Conservation (phyloP, 2,797 vertebrate genomes). For the Sebastolobus altivelis region DNA sequence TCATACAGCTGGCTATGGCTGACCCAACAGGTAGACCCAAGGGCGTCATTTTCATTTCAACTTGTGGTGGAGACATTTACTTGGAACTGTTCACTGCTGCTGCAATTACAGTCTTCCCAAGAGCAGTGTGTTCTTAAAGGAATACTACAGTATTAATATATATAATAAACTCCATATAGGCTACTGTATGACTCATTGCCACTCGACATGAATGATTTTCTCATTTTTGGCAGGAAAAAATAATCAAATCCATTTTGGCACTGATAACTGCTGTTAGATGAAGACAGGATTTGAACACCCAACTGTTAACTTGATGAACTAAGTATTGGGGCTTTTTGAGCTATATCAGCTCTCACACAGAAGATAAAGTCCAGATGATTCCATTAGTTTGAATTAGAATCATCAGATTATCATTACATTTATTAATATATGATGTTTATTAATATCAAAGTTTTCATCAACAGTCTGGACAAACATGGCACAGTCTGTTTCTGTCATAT, state of each 20-base stretch:
- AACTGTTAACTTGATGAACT: not conserved
- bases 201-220: not conserved
- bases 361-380: not conserved
- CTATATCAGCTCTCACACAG: not conserved
- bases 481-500: not conserved
- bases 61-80: constrained; percentile 34
- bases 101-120: constrained; percentile 23
- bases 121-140: not conserved
- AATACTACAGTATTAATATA: constrained; percentile 7
- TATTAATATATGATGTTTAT: not conserved
- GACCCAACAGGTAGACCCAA: constrained; percentile 44
- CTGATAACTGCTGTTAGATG: not conserved
- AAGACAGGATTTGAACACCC: not conserved
- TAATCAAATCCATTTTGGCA: not conserved
- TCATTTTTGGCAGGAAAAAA: not conserved
- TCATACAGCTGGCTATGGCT: constrained; percentile 10
- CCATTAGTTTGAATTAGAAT: not conserved
- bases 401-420: not conserved
- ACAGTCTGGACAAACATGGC: not conserved
- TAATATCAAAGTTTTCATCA: not conserved
- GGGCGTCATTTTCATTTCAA: constrained; percentile 14
- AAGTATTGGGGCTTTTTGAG: not conserved
- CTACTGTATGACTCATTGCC: not conserved
- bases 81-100: constrained; percentile 16
- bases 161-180: not conserved